Evolutionary conservation across 2,113 vertebrate species (phyloP).

Genomic region (Carettochelys insculpta): DNA sequence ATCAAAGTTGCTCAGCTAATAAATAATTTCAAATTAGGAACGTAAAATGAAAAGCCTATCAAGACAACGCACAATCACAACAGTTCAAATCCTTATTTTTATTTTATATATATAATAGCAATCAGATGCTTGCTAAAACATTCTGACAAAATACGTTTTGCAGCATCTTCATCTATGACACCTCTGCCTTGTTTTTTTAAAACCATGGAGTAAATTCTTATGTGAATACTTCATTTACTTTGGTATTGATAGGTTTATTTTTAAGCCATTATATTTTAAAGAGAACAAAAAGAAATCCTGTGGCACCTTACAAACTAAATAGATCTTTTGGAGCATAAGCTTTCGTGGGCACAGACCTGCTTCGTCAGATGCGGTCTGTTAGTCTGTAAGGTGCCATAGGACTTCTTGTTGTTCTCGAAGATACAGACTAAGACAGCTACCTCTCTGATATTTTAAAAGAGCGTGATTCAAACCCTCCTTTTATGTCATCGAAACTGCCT

Average conservation of each 20-base stretch:
- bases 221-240: not conserved
- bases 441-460: no score
- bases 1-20: fast-evolving
- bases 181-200: not conserved
- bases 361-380: no score
- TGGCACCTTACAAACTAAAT: no score
- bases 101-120: not conserved
- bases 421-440: no score
- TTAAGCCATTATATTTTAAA: not conserved
- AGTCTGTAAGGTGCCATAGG: no score
- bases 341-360: no score
- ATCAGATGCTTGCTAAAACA: not conserved
- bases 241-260: not conserved
- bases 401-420: no score
- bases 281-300: no score
- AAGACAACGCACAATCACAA: fast-evolving
- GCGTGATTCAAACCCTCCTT: not conserved
- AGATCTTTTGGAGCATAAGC: no score
- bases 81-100: not conserved
- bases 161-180: fast-evolving
- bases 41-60: not conserved
- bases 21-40: fast-evolving
- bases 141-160: fast-evolving
- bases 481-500: no score
- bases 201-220: not conserved